phyloP scores from a whole-genome alignment of 37 sponge, comb jelly and placozoan species.

The Petrosia ficiformis region DNA sequence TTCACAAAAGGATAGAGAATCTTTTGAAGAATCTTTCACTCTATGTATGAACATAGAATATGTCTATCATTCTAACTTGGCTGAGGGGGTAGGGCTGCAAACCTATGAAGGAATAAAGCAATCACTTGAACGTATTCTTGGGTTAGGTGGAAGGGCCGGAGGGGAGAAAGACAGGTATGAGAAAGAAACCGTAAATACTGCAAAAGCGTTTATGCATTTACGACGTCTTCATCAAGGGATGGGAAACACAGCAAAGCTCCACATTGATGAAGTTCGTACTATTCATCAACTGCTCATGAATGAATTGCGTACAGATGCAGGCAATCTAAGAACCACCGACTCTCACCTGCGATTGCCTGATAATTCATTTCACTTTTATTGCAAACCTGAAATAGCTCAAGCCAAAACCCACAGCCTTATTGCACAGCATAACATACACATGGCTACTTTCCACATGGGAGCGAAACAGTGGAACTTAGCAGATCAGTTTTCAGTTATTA shows the following conservation, averaged over 20 bases:
- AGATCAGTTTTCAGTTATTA: slow-evolving; percentile 2
- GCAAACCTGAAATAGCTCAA: slow-evolving; percentile 9
- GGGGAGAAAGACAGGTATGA: neutral
- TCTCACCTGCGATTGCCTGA: slow-evolving; percentile 15
- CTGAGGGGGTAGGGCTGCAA: slow-evolving; percentile 25
- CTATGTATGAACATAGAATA: slow-evolving; percentile 28
- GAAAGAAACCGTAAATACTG: slow-evolving; percentile 40
- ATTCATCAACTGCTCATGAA: slow-evolving; percentile 23
- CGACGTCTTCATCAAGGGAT: slow-evolving; percentile 5
- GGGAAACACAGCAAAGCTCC: slow-evolving; percentile 26
- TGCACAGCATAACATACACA: slow-evolving; percentile 45
- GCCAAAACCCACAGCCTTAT: slow-evolving; percentile 15
- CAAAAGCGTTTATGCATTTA: slow-evolving; percentile 16
- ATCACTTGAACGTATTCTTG: neutral
- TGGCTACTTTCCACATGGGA: neutral
- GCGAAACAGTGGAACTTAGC: neutral
- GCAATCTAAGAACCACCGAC: slow-evolving; percentile 21
- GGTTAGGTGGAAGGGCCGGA: neutral
- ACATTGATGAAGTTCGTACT: slow-evolving; percentile 26
- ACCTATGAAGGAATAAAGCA: slow-evolving; percentile 13
- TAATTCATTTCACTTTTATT: slow-evolving; percentile 26
- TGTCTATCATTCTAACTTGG: slow-evolving; percentile 27
- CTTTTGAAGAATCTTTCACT: neutral
- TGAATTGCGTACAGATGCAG: slow-evolving; percentile 22
- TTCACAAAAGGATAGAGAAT: neutral